Conservation (phyloP, 2,888 invertebrate genomes). For the Stramonita haemastoma region DNA sequence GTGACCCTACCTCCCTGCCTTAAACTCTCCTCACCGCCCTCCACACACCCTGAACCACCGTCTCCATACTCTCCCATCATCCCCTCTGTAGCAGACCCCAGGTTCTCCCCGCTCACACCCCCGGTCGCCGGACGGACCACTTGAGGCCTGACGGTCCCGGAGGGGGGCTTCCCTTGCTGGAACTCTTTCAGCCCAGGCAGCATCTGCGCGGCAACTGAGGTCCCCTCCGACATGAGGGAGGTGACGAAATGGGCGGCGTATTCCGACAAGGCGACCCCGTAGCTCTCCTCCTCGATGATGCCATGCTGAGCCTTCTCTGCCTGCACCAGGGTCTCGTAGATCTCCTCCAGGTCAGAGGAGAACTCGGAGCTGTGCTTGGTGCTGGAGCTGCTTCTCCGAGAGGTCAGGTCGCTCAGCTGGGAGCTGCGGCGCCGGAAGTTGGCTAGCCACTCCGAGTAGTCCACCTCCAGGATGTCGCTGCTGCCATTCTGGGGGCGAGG, state of each 20-base stretch:
- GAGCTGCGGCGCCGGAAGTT: conserved; percentile 71
- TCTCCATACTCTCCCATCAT: neutral
- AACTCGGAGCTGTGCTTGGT: conserved; percentile 72
- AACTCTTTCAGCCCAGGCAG: conserved; percentile 56
- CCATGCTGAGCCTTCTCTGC: conserved; percentile 65
- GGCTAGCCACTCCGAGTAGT: conserved; percentile 66
- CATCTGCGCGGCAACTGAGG: conserved; percentile 58
- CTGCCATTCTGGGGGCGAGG: conserved; percentile 43
- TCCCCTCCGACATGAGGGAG: conserved; percentile 59
- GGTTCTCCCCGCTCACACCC: neutral
- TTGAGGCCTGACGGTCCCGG: conserved; percentile 51
- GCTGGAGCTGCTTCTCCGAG: conserved; percentile 79
- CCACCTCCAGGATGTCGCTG: conserved; percentile 62
- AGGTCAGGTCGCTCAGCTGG: conserved; percentile 72
- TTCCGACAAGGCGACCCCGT: conserved; percentile 55
- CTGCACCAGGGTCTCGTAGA: conserved; percentile 58
- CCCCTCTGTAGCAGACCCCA: neutral
- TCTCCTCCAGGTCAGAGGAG: conserved; percentile 74
- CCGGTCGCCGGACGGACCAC: conserved; percentile 30
- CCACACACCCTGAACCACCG: neutral
- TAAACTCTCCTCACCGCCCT: neutral
- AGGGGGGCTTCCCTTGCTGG: conserved; percentile 50
- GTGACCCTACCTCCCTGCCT: neutral
- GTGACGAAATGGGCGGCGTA: conserved; percentile 62
- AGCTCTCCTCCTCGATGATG: conserved; percentile 66